Conservation (phyloP, 2,888 invertebrate genomes). For the Argyresthia albistria region DNA sequence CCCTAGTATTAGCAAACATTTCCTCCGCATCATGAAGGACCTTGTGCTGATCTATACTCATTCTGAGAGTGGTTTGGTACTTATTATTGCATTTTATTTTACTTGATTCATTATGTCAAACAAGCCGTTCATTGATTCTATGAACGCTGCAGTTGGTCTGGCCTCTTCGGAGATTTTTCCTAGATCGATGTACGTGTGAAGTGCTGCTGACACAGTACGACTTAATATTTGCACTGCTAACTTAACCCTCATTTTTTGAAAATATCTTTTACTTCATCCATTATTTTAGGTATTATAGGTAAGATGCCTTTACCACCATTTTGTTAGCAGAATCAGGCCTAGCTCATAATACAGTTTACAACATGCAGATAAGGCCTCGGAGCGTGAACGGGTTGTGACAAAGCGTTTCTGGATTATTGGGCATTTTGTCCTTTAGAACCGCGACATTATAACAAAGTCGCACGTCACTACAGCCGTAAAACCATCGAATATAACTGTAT, state of each 20-base stretch:
- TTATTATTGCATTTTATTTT: slow-evolving; percentile 7
- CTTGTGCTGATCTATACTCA: slow-evolving; percentile 5
- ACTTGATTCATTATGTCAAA: slow-evolving; percentile 12
- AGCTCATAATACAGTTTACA: no score
- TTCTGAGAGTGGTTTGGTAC: slow-evolving; percentile 7
- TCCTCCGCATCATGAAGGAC: slow-evolving; percentile 5
- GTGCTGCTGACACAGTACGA: slow-evolving; percentile 8
- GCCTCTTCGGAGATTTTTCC: slow-evolving; percentile 9
- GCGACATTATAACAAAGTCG: no score
- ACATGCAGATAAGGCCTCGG: no score
- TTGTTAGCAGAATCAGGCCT: no score
- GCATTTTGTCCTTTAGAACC: no score
- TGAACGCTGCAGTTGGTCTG: slow-evolving; percentile 10
- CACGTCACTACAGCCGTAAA: no score
- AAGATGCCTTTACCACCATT: no score
- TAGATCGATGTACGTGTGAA: slow-evolving; percentile 7
- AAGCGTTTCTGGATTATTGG: no score
- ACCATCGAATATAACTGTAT: no score
- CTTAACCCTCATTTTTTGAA: slow-evolving; percentile 7
- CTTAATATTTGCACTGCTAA: slow-evolving; percentile 8
- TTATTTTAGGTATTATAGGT: no score
- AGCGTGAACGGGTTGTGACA: no score
- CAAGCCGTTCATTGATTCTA: slow-evolving; percentile 8
- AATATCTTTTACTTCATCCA: no score
- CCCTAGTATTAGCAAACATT: slow-evolving; percentile 6